Evolutionary conservation across 1,140 invertebrate species (phyloP).

Genomic region (Sycophila sp.): DNA sequence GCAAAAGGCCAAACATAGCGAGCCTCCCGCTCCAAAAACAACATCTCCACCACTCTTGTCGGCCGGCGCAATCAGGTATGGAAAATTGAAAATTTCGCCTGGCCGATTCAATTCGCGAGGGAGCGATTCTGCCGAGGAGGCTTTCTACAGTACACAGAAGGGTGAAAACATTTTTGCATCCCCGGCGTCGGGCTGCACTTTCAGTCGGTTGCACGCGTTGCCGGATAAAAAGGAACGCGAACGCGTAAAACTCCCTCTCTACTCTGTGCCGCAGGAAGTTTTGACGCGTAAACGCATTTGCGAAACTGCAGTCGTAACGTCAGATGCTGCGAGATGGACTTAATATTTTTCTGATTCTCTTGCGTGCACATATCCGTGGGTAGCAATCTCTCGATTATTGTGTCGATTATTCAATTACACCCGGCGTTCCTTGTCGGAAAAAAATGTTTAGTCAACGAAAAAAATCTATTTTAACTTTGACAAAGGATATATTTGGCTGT

Average conservation of each 20-base stretch:
- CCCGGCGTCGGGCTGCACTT: neutral
- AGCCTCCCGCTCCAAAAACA: neutral
- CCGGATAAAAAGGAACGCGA: neutral
- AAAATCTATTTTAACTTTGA: too few species aligned
- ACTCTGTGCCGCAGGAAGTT: too few species aligned
- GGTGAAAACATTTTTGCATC: too few species aligned
- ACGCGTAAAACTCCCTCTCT: too few species aligned
- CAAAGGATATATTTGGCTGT: too few species aligned
- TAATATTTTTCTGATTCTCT: neutral
- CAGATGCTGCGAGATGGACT: neutral
- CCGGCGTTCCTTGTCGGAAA: too few species aligned
- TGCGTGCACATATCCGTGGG: neutral
- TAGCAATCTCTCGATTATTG: too few species aligned
- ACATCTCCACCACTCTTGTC: neutral
- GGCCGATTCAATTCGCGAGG: slow-evolving; percentile 6
- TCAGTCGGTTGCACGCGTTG: neutral
- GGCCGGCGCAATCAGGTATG: slow-evolving; percentile 26
- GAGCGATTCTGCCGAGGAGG: neutral
- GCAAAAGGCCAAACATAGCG: neutral
- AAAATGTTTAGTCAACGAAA: too few species aligned
- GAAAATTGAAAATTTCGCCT: slow-evolving; percentile 37
- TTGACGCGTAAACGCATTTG: too few species aligned
- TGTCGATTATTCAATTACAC: too few species aligned
- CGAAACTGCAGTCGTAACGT: too few species aligned
- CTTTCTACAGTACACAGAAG: too few species aligned